Evolutionary conservation across 2,888 invertebrate species (phyloP).

Genomic region (Dermolepida albohirtum): DNA sequence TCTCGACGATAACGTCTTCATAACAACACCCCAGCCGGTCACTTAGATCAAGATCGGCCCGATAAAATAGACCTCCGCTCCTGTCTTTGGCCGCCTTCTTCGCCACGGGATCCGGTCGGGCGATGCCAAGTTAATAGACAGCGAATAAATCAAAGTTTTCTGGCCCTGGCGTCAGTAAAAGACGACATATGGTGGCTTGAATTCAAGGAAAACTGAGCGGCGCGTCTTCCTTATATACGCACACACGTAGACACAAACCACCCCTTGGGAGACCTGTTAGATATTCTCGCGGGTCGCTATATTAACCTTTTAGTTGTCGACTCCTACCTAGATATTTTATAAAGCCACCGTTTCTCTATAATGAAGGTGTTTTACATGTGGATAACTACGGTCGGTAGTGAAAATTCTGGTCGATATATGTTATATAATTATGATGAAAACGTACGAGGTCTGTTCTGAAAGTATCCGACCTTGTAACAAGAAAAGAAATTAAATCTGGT

Average conservation of each 20-base stretch:
- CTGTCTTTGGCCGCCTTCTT: slow-evolving; percentile 7
- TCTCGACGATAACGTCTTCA: slow-evolving; percentile 47
- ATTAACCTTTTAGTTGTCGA: slow-evolving; percentile 59
- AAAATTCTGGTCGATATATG: slow-evolving; percentile 16
- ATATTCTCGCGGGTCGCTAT: slow-evolving; percentile 56
- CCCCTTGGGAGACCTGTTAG: slow-evolving; percentile 57
- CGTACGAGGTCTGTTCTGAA: no score
- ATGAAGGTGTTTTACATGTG: slow-evolving; percentile 64
- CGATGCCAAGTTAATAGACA: slow-evolving; percentile 20
- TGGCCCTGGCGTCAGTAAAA: slow-evolving; percentile 51
- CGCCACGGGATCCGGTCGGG: slow-evolving; percentile 17
- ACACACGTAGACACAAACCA: slow-evolving; percentile 28
- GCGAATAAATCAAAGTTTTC: slow-evolving; percentile 48
- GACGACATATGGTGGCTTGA: slow-evolving; percentile 42
- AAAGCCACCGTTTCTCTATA: slow-evolving; percentile 56
- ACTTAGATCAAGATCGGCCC: slow-evolving; percentile 15
- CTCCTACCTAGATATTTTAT: slow-evolving; percentile 57
- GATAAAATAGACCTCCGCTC: slow-evolving; percentile 16
- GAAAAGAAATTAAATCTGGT: no score
- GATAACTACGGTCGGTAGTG: slow-evolving; percentile 48
- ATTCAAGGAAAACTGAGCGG: slow-evolving; percentile 50
- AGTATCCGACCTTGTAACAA: no score
- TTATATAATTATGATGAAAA: slow-evolving; percentile 10
- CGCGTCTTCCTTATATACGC: neutral
- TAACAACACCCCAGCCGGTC: slow-evolving; percentile 12